Evolutionary conservation across 2,888 invertebrate genomes (phyloP).

Genomic region (Baccha elongata): DNA sequence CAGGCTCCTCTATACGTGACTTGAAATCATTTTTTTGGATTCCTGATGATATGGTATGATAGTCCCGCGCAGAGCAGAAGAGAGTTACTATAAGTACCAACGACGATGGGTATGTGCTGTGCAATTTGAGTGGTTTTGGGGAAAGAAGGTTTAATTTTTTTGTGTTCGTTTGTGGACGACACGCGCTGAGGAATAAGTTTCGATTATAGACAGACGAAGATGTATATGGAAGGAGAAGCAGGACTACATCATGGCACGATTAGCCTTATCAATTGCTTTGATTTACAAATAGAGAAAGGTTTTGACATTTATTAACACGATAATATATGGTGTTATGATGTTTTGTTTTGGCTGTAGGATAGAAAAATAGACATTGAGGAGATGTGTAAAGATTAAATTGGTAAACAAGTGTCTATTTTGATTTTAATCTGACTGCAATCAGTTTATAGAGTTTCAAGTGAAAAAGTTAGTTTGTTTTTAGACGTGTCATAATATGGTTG

Average conservation of each 20-base stretch:
- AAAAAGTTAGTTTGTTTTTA: no score
- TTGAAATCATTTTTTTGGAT: conserved; percentile 72
- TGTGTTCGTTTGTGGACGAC: conserved; percentile 34
- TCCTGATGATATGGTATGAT: conserved; percentile 33
- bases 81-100: conserved; percentile 22
- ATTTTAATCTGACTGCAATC: no score
- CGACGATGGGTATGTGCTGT: no score
- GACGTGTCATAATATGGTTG: no score
- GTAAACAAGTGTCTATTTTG: no score
- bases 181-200: conserved; percentile 65
- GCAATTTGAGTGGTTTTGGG: conserved; percentile 31
- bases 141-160: conserved; percentile 11
- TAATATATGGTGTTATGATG: not conserved
- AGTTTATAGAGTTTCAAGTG: no score
- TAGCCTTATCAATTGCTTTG: conserved; percentile 59
- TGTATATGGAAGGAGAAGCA: not conserved
- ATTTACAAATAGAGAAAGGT: conserved; percentile 57
- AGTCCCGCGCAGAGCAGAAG: not conserved
- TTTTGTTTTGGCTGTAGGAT: no score
- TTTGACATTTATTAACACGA: conserved; percentile 60
- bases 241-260: conserved; percentile 23
- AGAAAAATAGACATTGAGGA: no score
- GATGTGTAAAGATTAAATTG: no score
- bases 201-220: conserved; percentile 28
- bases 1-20: conserved; percentile 59